Conservation (phyloP, 2,113 vertebrate species). For the Calyptommatus sinebrachiatus region DNA sequence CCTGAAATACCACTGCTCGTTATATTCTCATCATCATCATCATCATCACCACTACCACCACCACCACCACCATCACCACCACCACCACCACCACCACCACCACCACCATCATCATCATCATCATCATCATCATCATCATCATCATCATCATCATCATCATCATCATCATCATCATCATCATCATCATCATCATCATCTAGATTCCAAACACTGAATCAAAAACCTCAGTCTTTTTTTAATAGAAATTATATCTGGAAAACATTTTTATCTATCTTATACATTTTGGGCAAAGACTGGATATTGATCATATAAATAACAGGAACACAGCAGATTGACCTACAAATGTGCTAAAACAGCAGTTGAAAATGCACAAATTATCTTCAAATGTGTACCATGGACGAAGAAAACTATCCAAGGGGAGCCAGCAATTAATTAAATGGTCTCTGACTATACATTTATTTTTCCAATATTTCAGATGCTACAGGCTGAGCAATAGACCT, state of each 20-base stretch:
- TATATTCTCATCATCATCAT: no score
- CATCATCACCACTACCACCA: no score
- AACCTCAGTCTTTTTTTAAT: conserved; percentile 48
- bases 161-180: no score
- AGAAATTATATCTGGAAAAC: conserved; percentile 12
- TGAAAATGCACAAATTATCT: conserved; percentile 24
- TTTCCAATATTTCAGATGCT: conserved; percentile 37
- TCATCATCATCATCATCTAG: no score
- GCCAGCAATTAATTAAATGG: background rate
- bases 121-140: no score
- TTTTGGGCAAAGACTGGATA: conserved; percentile 32
- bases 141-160: no score
- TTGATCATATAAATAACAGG: conserved; percentile 49
- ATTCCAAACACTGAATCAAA: conserved; percentile 5
- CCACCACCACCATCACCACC: no score
- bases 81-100: no score
- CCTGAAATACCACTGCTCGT: no score
- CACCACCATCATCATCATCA: no score
- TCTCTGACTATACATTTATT: background rate
- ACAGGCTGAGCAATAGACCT: conserved; percentile 19
- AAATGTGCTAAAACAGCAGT: conserved; percentile 43
- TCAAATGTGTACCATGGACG: background rate
- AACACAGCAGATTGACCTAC: conserved; percentile 46
- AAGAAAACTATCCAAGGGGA: conserved; percentile 12
- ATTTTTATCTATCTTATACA: conserved; percentile 14